phyloP scores from a whole-genome alignment of 2,888 invertebrate species.

The Aphrophora alni region DNA sequence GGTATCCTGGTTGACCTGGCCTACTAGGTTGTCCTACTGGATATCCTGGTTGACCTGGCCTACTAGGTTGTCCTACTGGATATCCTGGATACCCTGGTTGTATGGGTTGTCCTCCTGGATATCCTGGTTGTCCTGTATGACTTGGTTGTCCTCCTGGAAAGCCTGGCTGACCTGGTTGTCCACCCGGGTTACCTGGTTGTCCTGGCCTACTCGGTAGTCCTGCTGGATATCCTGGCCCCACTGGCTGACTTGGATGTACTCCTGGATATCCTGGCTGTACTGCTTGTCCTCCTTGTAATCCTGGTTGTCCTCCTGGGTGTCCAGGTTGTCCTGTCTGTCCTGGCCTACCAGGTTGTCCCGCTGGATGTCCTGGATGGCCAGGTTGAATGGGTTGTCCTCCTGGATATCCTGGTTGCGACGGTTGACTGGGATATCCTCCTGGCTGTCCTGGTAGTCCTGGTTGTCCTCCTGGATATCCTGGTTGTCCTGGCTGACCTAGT shows the following conservation, averaged over 20 bases:
- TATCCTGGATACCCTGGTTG: slow-evolving; percentile 25
- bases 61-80: slow-evolving; percentile 35
- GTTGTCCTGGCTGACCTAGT: slow-evolving; percentile 47
- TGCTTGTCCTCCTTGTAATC: slow-evolving; percentile 44
- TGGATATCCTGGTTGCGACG: slow-evolving; percentile 55
- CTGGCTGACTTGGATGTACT: slow-evolving; percentile 40
- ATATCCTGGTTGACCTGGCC: slow-evolving; percentile 26
- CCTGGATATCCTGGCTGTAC: slow-evolving; percentile 45
- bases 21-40: slow-evolving; percentile 47
- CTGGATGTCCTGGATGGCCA: slow-evolving; percentile 47
- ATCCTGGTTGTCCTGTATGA: slow-evolving; percentile 31
- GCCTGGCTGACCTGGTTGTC: slow-evolving; percentile 46
- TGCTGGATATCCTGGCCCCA: slow-evolving; percentile 48
- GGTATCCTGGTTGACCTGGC: slow-evolving; percentile 9
- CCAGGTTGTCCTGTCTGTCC: slow-evolving; percentile 40
- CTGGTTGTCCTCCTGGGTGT: slow-evolving; percentile 32
- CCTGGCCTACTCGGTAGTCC: slow-evolving; percentile 44
- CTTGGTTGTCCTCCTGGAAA: slow-evolving; percentile 53
- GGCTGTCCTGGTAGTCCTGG: slow-evolving; percentile 41
- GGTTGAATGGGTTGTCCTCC: slow-evolving; percentile 43
- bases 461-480: slow-evolving; percentile 45
- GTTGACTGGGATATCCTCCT: slow-evolving; percentile 49
- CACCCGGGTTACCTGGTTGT: slow-evolving; percentile 45
- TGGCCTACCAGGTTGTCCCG: slow-evolving; percentile 6
- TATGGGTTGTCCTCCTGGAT: slow-evolving; percentile 42